Conservation (phyloP, 1,140 invertebrate species). For the Mactra quadrangularis region DNA sequence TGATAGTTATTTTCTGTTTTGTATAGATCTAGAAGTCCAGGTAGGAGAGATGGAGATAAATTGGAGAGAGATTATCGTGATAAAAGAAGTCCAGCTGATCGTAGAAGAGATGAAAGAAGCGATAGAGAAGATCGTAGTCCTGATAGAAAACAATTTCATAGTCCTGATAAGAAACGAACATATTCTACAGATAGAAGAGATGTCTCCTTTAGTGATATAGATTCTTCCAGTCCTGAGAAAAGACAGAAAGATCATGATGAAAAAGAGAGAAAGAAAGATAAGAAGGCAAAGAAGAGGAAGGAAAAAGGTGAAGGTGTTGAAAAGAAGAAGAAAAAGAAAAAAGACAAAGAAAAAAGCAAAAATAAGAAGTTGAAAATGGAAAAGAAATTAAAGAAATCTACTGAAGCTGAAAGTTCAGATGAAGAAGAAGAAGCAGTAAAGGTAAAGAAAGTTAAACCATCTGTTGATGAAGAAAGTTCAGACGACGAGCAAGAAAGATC, state of each 20-base stretch:
- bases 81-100: conserved; percentile 8
- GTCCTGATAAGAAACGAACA: conserved; percentile 18
- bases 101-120: neutral
- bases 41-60: conserved; percentile 31
- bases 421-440: conserved; percentile 46
- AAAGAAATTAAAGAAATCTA: conserved; percentile 29
- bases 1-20: neutral
- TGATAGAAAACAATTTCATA: conserved; percentile 12
- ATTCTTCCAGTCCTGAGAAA: conserved; percentile 23
- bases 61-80: conserved; percentile 27
- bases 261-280: conserved; percentile 47
- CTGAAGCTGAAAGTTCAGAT: conserved; percentile 17
- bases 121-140: conserved; percentile 27
- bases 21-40: conserved; percentile 13
- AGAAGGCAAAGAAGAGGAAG: conserved; percentile 53
- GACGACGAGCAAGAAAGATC: conserved; percentile 8
- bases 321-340: conserved; percentile 59
- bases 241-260: conserved; percentile 35
- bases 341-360: conserved; percentile 53
- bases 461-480: neutral
- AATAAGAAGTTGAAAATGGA: conserved; percentile 56
- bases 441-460: conserved; percentile 40
- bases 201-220: conserved; percentile 2
- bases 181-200: conserved; percentile 8
- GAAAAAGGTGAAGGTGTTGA: conserved; percentile 52